Evolutionary conservation across 1,140 invertebrate species (phyloP).

Genomic region (Aphelinus certus): DNA sequence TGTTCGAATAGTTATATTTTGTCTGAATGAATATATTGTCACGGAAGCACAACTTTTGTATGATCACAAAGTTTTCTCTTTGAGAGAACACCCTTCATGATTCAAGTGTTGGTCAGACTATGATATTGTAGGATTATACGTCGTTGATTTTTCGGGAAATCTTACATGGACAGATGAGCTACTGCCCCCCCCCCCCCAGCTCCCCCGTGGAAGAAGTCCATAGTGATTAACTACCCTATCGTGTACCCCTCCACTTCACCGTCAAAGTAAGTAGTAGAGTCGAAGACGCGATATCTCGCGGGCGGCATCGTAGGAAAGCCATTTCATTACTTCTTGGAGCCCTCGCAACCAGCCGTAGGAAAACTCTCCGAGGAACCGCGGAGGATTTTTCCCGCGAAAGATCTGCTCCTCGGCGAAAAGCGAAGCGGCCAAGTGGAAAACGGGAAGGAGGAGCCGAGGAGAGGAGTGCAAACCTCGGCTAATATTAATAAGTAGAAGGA

Average conservation of each 20-base stretch:
- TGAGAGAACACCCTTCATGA: too few relatives aligned
- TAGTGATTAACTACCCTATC: not conserved
- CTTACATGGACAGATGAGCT: not conserved
- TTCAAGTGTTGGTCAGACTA: too few relatives aligned
- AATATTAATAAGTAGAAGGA: conserved; percentile 58
- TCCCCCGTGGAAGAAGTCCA: too few relatives aligned
- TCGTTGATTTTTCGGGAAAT: conserved; percentile 9
- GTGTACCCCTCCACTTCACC: not conserved
- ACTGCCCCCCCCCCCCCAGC: too few relatives aligned
- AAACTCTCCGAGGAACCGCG: conserved; percentile 25
- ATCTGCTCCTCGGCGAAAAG: conserved; percentile 40
- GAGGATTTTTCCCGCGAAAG: conserved; percentile 43
- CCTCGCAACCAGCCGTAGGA: not conserved
- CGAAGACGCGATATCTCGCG: too few relatives aligned
- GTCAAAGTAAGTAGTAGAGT: conserved; percentile 11
- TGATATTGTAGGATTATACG: not conserved
- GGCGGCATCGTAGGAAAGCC: conserved; percentile 1
- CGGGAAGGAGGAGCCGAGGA: conserved; percentile 39
- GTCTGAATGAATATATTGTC: too few relatives aligned
- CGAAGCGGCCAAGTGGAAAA: conserved; percentile 36
- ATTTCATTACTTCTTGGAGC: conserved; percentile 32
- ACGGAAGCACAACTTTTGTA: too few relatives aligned
- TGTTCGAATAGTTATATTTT: too few relatives aligned
- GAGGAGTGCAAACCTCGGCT: conserved; percentile 42
- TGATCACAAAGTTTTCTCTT: too few relatives aligned